Evolutionary conservation across 2,888 invertebrate genomes (phyloP).

Genomic region (Leuctra nigra): DNA sequence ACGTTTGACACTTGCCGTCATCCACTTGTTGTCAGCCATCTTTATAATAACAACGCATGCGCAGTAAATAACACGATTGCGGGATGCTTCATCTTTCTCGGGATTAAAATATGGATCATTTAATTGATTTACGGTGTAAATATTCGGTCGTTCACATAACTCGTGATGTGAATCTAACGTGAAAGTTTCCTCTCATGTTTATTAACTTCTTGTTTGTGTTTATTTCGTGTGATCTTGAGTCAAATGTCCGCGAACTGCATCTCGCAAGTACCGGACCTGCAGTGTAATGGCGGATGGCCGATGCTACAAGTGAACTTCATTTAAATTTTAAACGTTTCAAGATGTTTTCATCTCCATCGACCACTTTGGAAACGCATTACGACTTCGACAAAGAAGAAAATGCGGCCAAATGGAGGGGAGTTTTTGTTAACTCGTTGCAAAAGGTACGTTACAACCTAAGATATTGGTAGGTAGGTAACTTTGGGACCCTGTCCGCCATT

Average conservation of each 20-base stretch:
- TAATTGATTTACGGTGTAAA: conserved; percentile 18
- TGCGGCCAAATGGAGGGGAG: conserved; percentile 85
- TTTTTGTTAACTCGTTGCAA: conserved; percentile 78
- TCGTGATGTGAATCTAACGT: conserved; percentile 6
- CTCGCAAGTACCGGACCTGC: conserved; percentile 15
- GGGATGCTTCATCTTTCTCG: conserved; percentile 7
- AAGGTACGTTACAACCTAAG: conserved; percentile 54
- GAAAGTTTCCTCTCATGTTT: conserved; percentile 14
- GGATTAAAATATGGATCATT: conserved; percentile 21
- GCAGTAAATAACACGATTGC: neutral
- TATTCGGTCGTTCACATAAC: conserved; percentile 11
- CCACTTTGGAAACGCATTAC: conserved; percentile 42
- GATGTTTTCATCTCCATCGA: conserved; percentile 31
- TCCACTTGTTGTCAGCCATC: too few relatives aligned
- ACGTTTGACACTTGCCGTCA: too few relatives aligned
- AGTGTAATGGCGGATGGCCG: conserved; percentile 29
- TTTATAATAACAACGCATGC: too few relatives aligned
- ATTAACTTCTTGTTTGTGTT: conserved; percentile 1
- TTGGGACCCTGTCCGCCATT: too few relatives aligned
- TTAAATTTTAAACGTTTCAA: conserved; percentile 21
- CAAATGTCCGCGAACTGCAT: conserved; percentile 24
- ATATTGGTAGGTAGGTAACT: too few relatives aligned
- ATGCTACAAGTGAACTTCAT: conserved; percentile 23
- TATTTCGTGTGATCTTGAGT: conserved; percentile 19
- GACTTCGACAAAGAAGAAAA: conserved; percentile 88